A percentile compares a stretch with the other conserved stretches of the same genome.
These are phyloP conservation scores for Acanthurus tractus DNA, from an alignment of 2,797 vertebrate species.

Conservation along the genomic window DNA sequence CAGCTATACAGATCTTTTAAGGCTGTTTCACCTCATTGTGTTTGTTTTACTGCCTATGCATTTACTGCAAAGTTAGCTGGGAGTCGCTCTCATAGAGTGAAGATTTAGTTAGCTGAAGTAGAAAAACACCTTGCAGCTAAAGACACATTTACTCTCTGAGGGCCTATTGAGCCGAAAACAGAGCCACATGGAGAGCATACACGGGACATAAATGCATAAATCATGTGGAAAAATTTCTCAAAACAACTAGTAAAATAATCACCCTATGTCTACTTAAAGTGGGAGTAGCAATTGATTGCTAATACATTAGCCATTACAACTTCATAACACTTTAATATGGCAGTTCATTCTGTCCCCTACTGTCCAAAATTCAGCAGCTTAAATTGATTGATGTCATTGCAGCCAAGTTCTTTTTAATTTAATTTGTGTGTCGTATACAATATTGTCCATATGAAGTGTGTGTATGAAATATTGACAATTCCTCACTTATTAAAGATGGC, in stretches of 20 bases:
- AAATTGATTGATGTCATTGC: not conserved
- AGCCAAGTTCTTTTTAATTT: not conserved
- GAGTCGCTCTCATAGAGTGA: not conserved
- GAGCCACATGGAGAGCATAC: not conserved
- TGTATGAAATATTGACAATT: conserved; percentile 20
- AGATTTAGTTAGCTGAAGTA: too few species aligned
- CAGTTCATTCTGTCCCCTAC: not conserved
- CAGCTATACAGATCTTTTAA: not conserved
- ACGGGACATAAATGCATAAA: not conserved
- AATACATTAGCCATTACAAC: not conserved
- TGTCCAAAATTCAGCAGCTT: not conserved
- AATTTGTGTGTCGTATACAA: conserved; percentile 2
- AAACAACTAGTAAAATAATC: not conserved
- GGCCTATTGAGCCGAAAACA: not conserved
- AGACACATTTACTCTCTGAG: not conserved
- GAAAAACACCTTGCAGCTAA: not conserved
- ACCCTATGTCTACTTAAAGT: not conserved
- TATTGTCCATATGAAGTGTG: not conserved
- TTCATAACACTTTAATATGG: not conserved
- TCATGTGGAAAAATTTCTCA: not conserved
- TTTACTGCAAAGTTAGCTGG: not conserved
- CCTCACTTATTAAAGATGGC: conserved; percentile 17
- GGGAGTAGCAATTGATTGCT: not conserved
- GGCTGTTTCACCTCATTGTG: conserved; percentile 1
- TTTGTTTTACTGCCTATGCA: not conserved